Percentiles rank a stretch among this genome's conserved stretches.
Evolutionary conservation across 2,888 invertebrate species (phyloP).

Genomic region (Labia minor): DNA sequence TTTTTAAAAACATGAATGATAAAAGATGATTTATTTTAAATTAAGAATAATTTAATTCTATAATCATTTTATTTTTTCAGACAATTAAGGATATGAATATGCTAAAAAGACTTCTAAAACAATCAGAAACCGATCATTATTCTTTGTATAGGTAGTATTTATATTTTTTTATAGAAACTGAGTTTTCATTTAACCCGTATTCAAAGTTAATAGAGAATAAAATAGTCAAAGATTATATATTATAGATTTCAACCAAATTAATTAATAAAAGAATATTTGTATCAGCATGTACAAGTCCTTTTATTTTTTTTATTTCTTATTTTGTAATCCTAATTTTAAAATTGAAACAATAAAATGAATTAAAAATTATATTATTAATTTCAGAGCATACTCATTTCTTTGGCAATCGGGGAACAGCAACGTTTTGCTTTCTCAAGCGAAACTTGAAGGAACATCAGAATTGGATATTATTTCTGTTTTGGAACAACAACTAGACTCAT

Average conservation of each 20-base stretch:
- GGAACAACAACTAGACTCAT: conserved; percentile 21
- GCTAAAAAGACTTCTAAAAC: conserved; percentile 25
- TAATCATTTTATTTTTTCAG: conserved; percentile 19
- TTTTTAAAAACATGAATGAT: too few species aligned
- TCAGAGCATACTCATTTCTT: conserved; percentile 25
- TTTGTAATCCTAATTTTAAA: too few species aligned
- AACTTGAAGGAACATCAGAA: conserved; percentile 24
- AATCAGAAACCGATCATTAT: conserved; percentile 26
- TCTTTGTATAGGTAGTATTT: conserved; percentile 24
- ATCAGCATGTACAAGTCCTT: too few species aligned
- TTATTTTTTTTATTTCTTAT: too few species aligned
- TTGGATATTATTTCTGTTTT: conserved; percentile 24
- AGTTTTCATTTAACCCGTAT: too few species aligned
- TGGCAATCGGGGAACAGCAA: conserved; percentile 25
- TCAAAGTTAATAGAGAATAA: too few species aligned
- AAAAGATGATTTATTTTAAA: too few species aligned
- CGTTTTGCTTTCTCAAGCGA: conserved; percentile 23
- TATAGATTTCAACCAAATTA: not conserved
- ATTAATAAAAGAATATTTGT: not conserved
- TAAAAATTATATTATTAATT: too few species aligned
- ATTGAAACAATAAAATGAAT: too few species aligned
- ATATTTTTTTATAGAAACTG: not conserved
- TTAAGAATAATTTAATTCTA: too few species aligned
- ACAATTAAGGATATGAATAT: conserved; percentile 26
- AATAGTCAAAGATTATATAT: too few species aligned